Base-by-base conservation (phyloP, 2,888 invertebrate species). In the Leptopilina myrica region DNA sequence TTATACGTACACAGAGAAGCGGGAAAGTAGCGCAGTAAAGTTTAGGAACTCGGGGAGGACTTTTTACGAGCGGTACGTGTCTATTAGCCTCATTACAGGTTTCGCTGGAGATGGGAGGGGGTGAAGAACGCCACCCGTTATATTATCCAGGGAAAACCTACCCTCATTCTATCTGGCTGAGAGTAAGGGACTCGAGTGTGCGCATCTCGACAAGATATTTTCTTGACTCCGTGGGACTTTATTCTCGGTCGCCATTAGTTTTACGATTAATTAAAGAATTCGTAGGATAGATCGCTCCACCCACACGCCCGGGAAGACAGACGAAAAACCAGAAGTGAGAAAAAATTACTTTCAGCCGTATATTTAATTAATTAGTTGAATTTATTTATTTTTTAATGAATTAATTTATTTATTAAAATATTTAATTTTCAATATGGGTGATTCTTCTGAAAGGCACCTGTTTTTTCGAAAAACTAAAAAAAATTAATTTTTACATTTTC, bases 61-160 rank as follows among this genome's bases (percentile, higher is more conserved):
- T 89, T 89, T 90, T 90, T 89, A 90, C 88, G 89, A 88, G 84
- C 83, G 67, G 83, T 89, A 90, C 90, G 90, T 90, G 90, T 90
- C 89, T 90, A 90, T 90, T 90, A 90, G 89, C 85, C 86, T 87
- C 89, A 89, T 90, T 89, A 89, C 84, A 83, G 81, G 80, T 80
- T 82, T 79, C 81, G 78, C 80, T 81, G 64, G 79, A 82, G 78
- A 33, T 5, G 0, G 7, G 65, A 11, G 80, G 85, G 80, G 84
- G 84, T 82, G 86, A 86, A 84, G 85, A 86, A 84, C 85, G 85
- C 83, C 85, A 83, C 86, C 85, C 86, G 87, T 87, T 87, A 86
- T 87, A 86, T 85, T 84, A 83, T 84, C 83, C 77, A 79, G 66
- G 79, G 7, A 43, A 82, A 49, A 84, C 82, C 81, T 83, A 77